A percentile compares a stretch with the other conserved stretches of the same genome.
These are phyloP conservation scores for Lamellibrachia satsuma DNA, from an alignment of 2,888 invertebrate genomes.

Conservation along the genomic window DNA sequence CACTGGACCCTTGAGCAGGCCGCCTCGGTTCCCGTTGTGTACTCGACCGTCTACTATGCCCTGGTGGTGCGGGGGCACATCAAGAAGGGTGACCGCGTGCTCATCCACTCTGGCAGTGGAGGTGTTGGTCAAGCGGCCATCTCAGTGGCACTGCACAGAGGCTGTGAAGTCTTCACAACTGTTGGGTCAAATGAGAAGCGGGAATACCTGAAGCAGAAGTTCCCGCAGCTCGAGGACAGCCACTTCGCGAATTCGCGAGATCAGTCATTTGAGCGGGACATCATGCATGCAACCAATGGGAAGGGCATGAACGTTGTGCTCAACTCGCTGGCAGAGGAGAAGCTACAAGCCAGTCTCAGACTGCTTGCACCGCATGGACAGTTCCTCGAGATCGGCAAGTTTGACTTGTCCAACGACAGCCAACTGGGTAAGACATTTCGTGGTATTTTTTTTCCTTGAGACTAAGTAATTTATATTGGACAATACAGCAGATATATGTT, in stretches of 20 bases:
- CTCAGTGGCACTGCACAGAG: conserved; percentile 87
- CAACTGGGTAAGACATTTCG: conserved; percentile 71
- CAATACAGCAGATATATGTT: too few relatives aligned
- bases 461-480: neutral
- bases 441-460: neutral
- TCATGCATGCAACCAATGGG: conserved; percentile 85
- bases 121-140: conserved; percentile 98
- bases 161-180: conserved; percentile 81
- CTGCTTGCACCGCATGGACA: conserved; percentile 91
- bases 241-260: conserved; percentile 93
- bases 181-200: conserved; percentile 86
- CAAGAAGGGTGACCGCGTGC: conserved; percentile 82
- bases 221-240: conserved; percentile 82
- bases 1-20: conserved; percentile 91
- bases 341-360: conserved; percentile 91
- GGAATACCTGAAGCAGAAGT: conserved; percentile 84
- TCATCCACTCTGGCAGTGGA: conserved; percentile 95
- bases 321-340: conserved; percentile 95
- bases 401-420: conserved; percentile 91
- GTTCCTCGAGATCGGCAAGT: conserved; percentile 98
- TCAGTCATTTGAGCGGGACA: conserved; percentile 88
- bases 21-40: conserved; percentile 93
- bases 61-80: conserved; percentile 86
- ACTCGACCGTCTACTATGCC: conserved; percentile 89
- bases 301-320: conserved; percentile 92